Conservation (phyloP, 2,113 vertebrate species). For the Scomber colias region DNA sequence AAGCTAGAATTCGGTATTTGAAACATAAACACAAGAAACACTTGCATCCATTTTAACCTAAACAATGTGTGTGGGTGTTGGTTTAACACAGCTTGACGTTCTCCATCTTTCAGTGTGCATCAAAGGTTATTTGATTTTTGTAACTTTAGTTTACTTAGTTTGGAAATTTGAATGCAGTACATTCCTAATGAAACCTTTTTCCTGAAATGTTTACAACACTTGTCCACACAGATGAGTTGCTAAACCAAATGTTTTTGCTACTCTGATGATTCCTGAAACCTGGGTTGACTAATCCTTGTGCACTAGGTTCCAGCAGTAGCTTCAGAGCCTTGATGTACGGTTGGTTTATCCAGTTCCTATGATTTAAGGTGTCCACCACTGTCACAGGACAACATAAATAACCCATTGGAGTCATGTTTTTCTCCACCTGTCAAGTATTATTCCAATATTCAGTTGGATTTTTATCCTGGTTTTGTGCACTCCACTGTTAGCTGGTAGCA, state of each 20-base stretch:
- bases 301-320: slow-evolving; percentile 31
- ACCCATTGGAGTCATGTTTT: background rate
- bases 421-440: background rate
- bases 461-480: slow-evolving; percentile 4
- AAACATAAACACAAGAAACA: slow-evolving; percentile 6
- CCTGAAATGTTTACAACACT: slow-evolving; percentile 60
- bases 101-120: slow-evolving; percentile 1
- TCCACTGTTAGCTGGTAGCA: background rate
- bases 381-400: background rate
- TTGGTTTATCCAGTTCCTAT: background rate
- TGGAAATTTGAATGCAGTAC: slow-evolving; percentile 59
- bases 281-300: slow-evolving; percentile 32
- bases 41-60: background rate
- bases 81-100: background rate
- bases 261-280: slow-evolving; percentile 15
- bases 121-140: slow-evolving; percentile 15
- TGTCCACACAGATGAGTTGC: slow-evolving; percentile 28
- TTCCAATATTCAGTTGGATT: slow-evolving; percentile 4
- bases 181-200: slow-evolving; percentile 37
- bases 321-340: slow-evolving; percentile 6
- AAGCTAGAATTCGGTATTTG: slow-evolving; percentile 8
- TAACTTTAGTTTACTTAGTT: slow-evolving; percentile 17
- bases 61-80: slow-evolving; percentile 5
- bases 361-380: background rate
- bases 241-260: slow-evolving; percentile 55